These are phyloP conservation scores for Dasypus novemcinctus DNA, from an alignment of 2,113 vertebrate genomes.

Conservation along the genomic window DNA sequence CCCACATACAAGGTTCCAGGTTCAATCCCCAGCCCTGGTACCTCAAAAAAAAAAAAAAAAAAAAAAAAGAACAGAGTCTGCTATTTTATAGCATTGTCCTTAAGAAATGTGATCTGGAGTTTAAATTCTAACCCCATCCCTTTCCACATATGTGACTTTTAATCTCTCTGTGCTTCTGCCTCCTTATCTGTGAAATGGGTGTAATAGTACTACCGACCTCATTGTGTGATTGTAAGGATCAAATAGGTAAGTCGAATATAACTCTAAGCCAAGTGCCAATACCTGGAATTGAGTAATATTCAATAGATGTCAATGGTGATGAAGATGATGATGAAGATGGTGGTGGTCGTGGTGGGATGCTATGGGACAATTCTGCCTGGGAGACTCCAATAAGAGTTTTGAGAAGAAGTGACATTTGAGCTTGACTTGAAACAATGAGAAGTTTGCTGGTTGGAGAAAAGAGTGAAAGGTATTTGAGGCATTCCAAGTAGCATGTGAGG, in stretches of 20 bases:
- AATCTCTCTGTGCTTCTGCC: not conserved
- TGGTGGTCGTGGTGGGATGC: not conserved
- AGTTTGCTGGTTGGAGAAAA: not conserved
- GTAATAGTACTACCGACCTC: not conserved
- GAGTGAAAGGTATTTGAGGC: not conserved
- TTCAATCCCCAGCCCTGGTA: too few relatives aligned
- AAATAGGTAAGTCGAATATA: not conserved
- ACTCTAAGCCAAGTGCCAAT: not conserved
- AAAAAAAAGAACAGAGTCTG: not conserved
- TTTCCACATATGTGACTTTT: constrained; percentile 11
- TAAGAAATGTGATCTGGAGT: not conserved
- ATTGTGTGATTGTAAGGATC: not conserved
- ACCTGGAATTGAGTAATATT: not conserved
- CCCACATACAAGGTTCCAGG: too few relatives aligned
- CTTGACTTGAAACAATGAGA: not conserved
- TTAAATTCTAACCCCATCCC: not conserved
- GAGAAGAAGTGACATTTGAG: not conserved
- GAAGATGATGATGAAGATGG: not conserved
- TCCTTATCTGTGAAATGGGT: not conserved
- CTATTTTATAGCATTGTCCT: not conserved
- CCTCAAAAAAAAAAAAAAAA: too few relatives aligned
- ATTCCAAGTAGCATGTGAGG: not conserved
- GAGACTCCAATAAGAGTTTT: not conserved
- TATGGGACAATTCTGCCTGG: not conserved
- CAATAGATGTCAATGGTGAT: not conserved